Conservation (phyloP, 2,113 vertebrate species). For the Pholis gunnellus region DNA sequence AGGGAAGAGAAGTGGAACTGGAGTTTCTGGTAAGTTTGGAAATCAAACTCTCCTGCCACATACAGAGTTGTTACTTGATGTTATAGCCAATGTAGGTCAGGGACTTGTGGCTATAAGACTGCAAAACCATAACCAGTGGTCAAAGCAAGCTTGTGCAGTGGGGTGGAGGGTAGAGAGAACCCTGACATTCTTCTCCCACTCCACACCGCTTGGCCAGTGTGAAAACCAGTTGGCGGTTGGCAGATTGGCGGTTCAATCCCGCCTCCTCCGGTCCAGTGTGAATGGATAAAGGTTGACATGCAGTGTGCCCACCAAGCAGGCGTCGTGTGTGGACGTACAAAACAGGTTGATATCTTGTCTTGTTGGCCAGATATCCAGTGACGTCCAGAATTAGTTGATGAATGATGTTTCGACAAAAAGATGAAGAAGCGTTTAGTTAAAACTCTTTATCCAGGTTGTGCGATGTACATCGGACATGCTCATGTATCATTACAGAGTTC, state of each 20-base stretch:
- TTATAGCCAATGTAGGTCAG: no score
- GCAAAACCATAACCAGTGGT: neutral
- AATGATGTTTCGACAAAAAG: neutral
- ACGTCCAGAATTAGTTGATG: neutral
- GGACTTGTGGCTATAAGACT: neutral
- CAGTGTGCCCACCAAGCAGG: neutral
- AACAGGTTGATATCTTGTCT: neutral
- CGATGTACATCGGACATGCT: neutral
- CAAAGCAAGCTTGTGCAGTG: neutral
- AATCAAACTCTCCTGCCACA: no score
- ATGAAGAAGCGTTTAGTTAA: neutral
- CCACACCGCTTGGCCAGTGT: neutral
- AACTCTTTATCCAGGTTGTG: neutral
- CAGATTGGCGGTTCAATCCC: neutral
- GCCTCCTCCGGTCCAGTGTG: neutral
- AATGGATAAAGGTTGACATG: neutral
- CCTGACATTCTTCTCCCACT: neutral
- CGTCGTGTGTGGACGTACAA: neutral
- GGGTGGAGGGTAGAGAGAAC: neutral
- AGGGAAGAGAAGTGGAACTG: no score
- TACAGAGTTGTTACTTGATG: no score
- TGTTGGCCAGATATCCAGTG: neutral
- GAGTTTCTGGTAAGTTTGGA: no score
- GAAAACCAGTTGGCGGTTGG: neutral
- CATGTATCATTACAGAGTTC: neutral